phyloP scores from a whole-genome alignment of 2,888 invertebrate genomes.

The Strigamia crassipes region DNA sequence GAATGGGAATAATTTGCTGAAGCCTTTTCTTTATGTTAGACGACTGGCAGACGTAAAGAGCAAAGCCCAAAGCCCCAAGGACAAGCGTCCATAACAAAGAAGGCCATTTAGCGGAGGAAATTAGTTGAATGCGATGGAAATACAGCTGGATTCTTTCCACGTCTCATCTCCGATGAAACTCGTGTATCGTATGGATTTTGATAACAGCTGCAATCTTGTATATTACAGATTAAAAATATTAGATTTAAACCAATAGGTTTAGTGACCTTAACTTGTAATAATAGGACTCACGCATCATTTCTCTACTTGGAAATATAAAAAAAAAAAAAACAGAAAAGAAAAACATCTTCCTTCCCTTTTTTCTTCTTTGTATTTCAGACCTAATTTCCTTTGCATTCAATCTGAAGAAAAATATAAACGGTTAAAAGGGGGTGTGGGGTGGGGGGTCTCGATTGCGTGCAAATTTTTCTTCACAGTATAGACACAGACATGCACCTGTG shows the following conservation, averaged over 20 bases:
- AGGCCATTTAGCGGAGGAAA: neutral
- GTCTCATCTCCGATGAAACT: neutral
- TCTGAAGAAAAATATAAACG: neutral
- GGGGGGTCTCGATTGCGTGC: constrained; percentile 6
- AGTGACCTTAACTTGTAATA: neutral
- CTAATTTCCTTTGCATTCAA: constrained; percentile 22
- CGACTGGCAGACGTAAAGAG: constrained; percentile 27
- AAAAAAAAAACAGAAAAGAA: neutral
- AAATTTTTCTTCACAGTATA: constrained; percentile 19
- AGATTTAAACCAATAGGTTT: neutral
- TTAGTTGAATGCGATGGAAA: neutral
- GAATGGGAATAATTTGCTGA: constrained; percentile 6
- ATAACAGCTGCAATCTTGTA: constrained; percentile 31
- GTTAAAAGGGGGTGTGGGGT: neutral
- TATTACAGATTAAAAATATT: neutral
- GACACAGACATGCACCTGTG: constrained; percentile 32
- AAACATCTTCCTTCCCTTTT: neutral
- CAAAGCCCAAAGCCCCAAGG: constrained; percentile 22
- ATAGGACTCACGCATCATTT: neutral
- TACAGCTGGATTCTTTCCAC: constrained; percentile 11
- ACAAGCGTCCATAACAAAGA: constrained; percentile 8
- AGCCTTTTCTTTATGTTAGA: constrained; percentile 33
- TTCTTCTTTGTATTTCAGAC: neutral
- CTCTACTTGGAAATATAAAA: neutral
- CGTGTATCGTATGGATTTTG: neutral